Conservation (phyloP, 2,113 vertebrate genomes). For the Chauna torquata region DNA sequence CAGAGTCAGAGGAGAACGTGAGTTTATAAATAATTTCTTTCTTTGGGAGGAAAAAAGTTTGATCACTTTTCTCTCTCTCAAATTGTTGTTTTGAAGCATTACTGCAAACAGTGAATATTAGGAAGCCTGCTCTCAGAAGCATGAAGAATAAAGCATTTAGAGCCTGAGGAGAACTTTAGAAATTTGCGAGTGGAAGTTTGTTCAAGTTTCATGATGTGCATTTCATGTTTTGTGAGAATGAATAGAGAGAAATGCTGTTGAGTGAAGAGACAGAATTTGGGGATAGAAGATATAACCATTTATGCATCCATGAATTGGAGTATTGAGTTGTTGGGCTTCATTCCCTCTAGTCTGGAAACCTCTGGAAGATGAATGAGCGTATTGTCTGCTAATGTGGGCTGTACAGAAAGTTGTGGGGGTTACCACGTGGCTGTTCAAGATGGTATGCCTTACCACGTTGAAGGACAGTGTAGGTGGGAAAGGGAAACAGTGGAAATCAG, state of each 20-base stretch:
- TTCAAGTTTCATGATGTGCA: background rate
- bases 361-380: background rate
- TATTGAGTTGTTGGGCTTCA: background rate
- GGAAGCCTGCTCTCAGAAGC: background rate
- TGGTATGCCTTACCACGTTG: fast-evolving
- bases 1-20: background rate
- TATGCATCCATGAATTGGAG: background rate
- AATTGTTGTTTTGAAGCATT: background rate
- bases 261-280: background rate
- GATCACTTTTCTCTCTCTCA: background rate
- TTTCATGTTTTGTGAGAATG: background rate
- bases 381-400: background rate
- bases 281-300: background rate
- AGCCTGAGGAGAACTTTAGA: background rate
- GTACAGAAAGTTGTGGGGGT: background rate
- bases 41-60: background rate
- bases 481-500: background rate
- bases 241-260: background rate
- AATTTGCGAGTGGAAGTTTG: background rate
- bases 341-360: background rate
- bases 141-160: background rate
- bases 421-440: background rate
- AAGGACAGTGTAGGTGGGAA: background rate
- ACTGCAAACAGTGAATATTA: background rate
- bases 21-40: no score